Evolutionary conservation across 2,797 vertebrate species (phyloP), one percentile per base, ranked within the genome.

Genomic region (Enoplosus armatus): DNA sequence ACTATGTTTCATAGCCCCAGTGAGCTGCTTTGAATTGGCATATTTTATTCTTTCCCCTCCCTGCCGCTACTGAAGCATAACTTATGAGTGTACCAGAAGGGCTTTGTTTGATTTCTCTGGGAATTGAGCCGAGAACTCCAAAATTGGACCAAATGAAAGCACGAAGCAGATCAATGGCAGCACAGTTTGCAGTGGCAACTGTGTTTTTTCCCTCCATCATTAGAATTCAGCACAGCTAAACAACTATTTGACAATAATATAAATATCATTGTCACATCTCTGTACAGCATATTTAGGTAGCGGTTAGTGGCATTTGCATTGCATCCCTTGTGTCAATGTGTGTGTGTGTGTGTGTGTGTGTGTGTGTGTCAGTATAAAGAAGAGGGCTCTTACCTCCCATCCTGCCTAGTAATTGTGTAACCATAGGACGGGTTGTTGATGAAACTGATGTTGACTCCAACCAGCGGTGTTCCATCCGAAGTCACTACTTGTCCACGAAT

Each of bases 401-500:
- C 98, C 86, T 99, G 98, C 83, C 98, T 94, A 85, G 97, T 99
- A 95, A 99, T 94, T 1, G 97, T 99, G 89, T 98, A 98, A 48
- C 98, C 98, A 31, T 96, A 98, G 8, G 95, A 92, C 2, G 98
- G 97, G 64, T 95, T 97, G 91, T 96, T 97, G 92, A 96, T 96
- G 79, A 99, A 99, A 80, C 97, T 99, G 95, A 99, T 96, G 92
- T 99, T 99, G 86, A 99, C 98, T 33, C 98, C 98, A 27, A 99
- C 98, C 70, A 99, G 95, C 0, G 98, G 97, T 5, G 98, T 99
- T 41, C 97, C 97, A 43, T 99, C 98, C 0, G 97, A 97, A 0
- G 98, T 99, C 89, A 99, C 97, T 72, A 99, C 98, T 91, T 99
- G 98, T 79, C 98, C 98, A 80, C 98, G 97, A 61, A 99, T 99